These are phyloP conservation scores for Nyctereutes procyonoides DNA, from an alignment of 2,113 vertebrate species.

Conservation along the genomic window DNA sequence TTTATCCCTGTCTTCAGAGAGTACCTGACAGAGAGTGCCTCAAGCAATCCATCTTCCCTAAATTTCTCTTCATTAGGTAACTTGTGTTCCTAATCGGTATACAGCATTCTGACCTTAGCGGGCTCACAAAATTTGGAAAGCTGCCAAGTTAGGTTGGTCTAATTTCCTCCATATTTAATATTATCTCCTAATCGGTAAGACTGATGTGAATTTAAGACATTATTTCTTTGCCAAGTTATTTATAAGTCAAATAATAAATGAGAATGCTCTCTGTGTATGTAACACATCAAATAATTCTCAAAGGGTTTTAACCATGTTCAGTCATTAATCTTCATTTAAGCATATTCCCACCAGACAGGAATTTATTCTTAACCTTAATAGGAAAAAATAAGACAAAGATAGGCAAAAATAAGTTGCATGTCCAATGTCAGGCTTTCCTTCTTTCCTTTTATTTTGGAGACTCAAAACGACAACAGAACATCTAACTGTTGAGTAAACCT, in stretches of 20 bases:
- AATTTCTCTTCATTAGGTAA: conserved; percentile 32
- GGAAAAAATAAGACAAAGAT: conserved; percentile 47
- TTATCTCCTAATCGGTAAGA: conserved; percentile 47
- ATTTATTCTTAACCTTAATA: conserved; percentile 53
- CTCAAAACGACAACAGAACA: background rate
- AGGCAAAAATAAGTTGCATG: conserved; percentile 15
- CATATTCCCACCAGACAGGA: background rate
- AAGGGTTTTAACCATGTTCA: conserved; percentile 35
- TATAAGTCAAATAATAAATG: conserved; percentile 67
- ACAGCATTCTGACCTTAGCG: conserved; percentile 31
- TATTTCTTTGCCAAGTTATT: conserved; percentile 65
- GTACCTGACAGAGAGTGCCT: background rate
- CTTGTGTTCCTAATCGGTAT: conserved; percentile 3
- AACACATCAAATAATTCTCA: conserved; percentile 60
- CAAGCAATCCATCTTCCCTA: background rate
- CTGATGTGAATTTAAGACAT: conserved; percentile 47
- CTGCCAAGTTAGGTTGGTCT: conserved; percentile 37
- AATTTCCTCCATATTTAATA: conserved; percentile 24
- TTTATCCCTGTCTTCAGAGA: background rate
- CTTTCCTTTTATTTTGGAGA: conserved; percentile 38
- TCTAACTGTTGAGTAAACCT: background rate
- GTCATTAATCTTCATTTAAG: conserved; percentile 72
- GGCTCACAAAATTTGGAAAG: background rate
- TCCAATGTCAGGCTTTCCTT: background rate
- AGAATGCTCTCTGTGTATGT: conserved; percentile 19